These are phyloP conservation scores for Lasaia peninsularis DNA, from an alignment of 1,140 invertebrate genomes.

Conservation along the genomic window DNA sequence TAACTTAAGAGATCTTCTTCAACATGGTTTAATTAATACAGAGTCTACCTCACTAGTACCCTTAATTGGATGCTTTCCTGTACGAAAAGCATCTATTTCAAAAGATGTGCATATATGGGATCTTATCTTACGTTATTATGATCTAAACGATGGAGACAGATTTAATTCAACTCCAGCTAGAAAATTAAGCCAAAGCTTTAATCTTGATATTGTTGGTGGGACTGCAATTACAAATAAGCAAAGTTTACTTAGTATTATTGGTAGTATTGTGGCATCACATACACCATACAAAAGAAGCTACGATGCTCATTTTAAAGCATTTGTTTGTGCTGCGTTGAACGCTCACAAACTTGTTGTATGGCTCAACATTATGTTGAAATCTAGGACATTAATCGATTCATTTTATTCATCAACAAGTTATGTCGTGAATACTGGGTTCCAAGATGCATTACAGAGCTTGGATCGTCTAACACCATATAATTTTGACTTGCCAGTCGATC, in stretches of 20 bases:
- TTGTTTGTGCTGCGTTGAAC: slow-evolving; percentile 97
- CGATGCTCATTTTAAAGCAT: slow-evolving; percentile 99
- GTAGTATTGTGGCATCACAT: slow-evolving; percentile 94
- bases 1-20: slow-evolving; percentile 92
- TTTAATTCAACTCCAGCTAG: slow-evolving; percentile 97
- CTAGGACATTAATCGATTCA: slow-evolving; percentile 90
- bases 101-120: slow-evolving; percentile 75
- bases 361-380: slow-evolving; percentile 95
- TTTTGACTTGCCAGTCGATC: slow-evolving; percentile 96
- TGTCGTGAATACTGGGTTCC: slow-evolving; percentile 96
- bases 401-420: slow-evolving; percentile 98
- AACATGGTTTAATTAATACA: slow-evolving; percentile 91
- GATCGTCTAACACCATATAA: slow-evolving; percentile 91
- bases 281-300: slow-evolving; percentile 94
- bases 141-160: slow-evolving; percentile 75
- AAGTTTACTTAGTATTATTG: slow-evolving; percentile 93
- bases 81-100: slow-evolving; percentile 77
- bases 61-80: slow-evolving; percentile 93
- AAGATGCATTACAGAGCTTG: slow-evolving; percentile 94
- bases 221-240: slow-evolving; percentile 93
- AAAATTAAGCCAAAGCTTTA: slow-evolving; percentile 98
- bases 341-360: slow-evolving; percentile 93
- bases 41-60: slow-evolving; percentile 90
- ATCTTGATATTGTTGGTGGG: slow-evolving; percentile 94
- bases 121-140: slow-evolving; percentile 64